Evolutionary conservation across 2,797 vertebrate species (phyloP).

Genomic region (Anisognathus igniventris): DNA sequence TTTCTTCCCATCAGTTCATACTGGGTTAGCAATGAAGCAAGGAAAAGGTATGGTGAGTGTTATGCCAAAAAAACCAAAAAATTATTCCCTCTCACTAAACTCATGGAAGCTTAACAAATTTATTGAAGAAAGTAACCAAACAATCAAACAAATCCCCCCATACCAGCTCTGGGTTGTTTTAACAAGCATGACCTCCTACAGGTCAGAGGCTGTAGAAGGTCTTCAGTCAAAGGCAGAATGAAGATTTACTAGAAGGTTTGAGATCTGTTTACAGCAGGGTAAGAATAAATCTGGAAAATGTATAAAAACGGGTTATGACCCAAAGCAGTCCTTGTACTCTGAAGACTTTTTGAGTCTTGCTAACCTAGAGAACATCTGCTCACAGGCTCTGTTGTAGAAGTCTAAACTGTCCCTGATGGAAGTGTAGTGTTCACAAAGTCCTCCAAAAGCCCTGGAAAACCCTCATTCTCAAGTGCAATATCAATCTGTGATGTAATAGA

Average conservation of each 20-base stretch:
- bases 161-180: background rate
- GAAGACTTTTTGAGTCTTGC: background rate
- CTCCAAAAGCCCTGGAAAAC: background rate
- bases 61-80: background rate
- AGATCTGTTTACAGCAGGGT: background rate
- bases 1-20: background rate
- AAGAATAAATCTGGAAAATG: background rate
- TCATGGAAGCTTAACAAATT: background rate
- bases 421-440: background rate
- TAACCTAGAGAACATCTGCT: background rate
- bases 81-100: background rate
- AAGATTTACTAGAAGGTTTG: background rate
- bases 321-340: background rate
- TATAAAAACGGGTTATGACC: background rate
- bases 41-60: background rate
- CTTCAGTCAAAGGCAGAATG: background rate
- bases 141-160: fast-evolving
- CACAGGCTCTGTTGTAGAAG: background rate
- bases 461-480: background rate
- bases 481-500: background rate
- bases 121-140: background rate
- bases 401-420: background rate
- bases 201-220: background rate
- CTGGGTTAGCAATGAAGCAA: background rate
- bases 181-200: background rate